A percentile compares a stretch with the other conserved stretches of the same genome.
Conservation (phyloP, 2,888 invertebrate genomes). For the Ganaspis brasiliensis region DNA sequence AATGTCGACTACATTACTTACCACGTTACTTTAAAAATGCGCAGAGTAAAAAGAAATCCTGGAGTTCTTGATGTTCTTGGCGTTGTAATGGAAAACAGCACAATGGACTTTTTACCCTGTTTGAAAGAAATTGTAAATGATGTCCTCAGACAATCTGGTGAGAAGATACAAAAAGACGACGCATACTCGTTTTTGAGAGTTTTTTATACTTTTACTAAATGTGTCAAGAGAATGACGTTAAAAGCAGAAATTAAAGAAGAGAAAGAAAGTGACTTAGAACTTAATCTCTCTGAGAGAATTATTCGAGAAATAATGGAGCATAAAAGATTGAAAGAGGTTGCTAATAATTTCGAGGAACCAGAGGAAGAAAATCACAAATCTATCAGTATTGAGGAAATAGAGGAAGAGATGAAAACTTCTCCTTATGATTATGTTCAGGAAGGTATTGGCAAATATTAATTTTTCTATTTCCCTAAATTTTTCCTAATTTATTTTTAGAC, state of each 20-base stretch:
- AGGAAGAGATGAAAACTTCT: constrained; percentile 51
- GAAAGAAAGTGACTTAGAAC: constrained; percentile 20
- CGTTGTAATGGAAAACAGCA: constrained; percentile 88
- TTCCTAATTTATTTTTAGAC: no score
- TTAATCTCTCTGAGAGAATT: constrained; percentile 68
- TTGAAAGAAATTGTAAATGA: constrained; percentile 87
- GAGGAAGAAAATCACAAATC: constrained; percentile 66
- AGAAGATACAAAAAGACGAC: constrained; percentile 83
- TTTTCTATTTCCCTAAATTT: background rate
- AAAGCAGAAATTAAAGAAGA: constrained; percentile 56
- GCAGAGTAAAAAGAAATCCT: constrained; percentile 84
- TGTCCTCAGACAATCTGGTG: constrained; percentile 85
- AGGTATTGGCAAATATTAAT: constrained; percentile 14
- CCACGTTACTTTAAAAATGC: constrained; percentile 86
- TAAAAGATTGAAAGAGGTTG: constrained; percentile 72
- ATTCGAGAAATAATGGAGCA: constrained; percentile 80
- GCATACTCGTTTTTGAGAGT: constrained; percentile 86
- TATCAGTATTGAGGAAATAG: constrained; percentile 60
- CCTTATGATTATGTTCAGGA: constrained; percentile 34
- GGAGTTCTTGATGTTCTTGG: constrained; percentile 87
- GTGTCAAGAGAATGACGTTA: constrained; percentile 83
- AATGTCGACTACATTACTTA: constrained; percentile 90
- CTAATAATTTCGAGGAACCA: constrained; percentile 77
- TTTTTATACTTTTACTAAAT: constrained; percentile 86
- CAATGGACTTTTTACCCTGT: constrained; percentile 84